Percentiles rank a stretch among this genome's conserved stretches.
phyloP scores from a whole-genome alignment of 2,888 invertebrate genomes.

The Oscheius sp. region DNA sequence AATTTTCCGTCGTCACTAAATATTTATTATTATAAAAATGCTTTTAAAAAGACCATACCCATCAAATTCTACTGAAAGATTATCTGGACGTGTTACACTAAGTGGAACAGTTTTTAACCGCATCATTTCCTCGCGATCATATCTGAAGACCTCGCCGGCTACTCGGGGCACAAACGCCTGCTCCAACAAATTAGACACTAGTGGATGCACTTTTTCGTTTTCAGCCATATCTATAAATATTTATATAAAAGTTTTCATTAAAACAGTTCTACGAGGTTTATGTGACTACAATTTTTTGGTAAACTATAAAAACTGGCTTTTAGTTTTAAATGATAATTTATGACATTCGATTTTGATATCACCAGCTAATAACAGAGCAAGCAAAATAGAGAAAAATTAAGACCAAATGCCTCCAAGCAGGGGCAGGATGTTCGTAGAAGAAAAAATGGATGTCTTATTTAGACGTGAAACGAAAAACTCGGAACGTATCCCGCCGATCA shows the following conservation, averaged over 20 bases:
- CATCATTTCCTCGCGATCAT: constrained; percentile 63
- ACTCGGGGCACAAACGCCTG: constrained; percentile 41
- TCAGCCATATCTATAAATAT: constrained; percentile 37
- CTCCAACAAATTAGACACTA: constrained; percentile 50
- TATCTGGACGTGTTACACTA: constrained; percentile 59
- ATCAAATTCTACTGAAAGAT: constrained; percentile 63
- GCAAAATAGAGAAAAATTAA: no score
- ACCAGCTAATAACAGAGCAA: no score
- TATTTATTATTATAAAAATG: background rate
- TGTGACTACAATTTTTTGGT: no score
- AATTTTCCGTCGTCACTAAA: constrained; percentile 66
- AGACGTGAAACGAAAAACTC: no score
- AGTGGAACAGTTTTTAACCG: constrained; percentile 46
- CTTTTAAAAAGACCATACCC: constrained; percentile 54
- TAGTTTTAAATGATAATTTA: no score
- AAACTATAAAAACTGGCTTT: no score
- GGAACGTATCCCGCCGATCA: background rate
- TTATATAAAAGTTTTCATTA: no score
- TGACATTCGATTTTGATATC: no score
- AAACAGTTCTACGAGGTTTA: no score
- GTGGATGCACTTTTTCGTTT: constrained; percentile 46
- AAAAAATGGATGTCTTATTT: no score
- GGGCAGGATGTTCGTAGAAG: no score
- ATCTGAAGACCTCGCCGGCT: constrained; percentile 40
- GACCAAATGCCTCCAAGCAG: no score